A percentile compares a stretch with the other conserved stretches of the same genome.
Evolutionary conservation across 2,113 vertebrate species (phyloP).

Genomic region (Artemisiospiza belli): DNA sequence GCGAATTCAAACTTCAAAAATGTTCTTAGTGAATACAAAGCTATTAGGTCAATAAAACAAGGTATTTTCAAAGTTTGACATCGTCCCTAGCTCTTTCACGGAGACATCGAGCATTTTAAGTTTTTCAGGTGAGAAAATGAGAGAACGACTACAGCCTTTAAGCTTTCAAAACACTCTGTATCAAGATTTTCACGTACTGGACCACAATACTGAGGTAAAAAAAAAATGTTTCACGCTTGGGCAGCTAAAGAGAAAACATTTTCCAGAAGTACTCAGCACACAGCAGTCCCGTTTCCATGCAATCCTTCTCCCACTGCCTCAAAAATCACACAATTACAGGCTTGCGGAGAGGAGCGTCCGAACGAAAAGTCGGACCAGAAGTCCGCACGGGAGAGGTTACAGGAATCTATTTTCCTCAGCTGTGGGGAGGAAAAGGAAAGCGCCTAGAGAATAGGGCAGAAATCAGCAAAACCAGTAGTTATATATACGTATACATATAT

Average conservation of each 20-base stretch:
- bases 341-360: background rate
- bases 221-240: background rate
- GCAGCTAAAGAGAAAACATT: background rate
- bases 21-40: background rate
- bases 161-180: background rate
- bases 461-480: background rate
- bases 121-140: background rate
- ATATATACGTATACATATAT: rapidly evolving
- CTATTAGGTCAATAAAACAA: background rate
- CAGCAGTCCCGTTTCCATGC: background rate
- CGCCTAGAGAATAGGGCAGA: background rate
- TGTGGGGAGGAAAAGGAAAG: rapidly evolving
- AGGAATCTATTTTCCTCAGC: background rate
- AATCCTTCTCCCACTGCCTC: background rate
- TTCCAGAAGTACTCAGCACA: background rate
- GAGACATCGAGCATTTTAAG: rapidly evolving
- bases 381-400: rapidly evolving
- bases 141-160: background rate
- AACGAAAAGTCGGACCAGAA: background rate
- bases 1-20: background rate
- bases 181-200: background rate
- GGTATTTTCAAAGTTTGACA: background rate
- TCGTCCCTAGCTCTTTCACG: background rate
- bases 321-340: background rate
- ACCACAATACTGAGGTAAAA: background rate